Evolutionary conservation across 2,888 invertebrate genomes (phyloP).

Genomic region (Copidosoma aretas): DNA sequence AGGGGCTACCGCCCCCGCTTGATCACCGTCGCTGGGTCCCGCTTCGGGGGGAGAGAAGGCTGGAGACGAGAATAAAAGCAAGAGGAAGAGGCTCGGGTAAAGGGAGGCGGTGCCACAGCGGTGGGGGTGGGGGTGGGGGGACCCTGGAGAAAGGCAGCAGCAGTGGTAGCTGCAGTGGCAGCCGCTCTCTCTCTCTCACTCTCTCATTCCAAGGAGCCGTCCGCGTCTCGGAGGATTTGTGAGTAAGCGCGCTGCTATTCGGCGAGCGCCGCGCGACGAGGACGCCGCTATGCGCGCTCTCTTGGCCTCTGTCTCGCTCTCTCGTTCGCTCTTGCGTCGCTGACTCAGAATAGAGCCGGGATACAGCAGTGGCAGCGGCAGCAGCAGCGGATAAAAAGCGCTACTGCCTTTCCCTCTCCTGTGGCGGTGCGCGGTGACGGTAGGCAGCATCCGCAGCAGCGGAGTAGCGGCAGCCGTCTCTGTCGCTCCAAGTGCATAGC

Average conservation of each 20-base stretch:
- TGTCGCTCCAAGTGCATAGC: neutral
- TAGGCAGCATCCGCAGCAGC: constrained; percentile 23
- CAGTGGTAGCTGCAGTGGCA: constrained; percentile 5
- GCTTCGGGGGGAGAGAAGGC: constrained; percentile 30
- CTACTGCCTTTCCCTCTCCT: constrained; percentile 52
- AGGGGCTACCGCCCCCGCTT: constrained; percentile 56
- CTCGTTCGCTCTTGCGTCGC: constrained; percentile 12
- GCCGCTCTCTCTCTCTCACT: constrained; percentile 7
- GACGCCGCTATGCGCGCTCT: constrained; percentile 43
- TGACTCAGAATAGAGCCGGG: constrained; percentile 3
- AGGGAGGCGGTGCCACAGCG: constrained; percentile 35
- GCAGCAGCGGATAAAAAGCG: constrained; percentile 50
- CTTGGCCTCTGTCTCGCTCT: constrained; percentile 8
- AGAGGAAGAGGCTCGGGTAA: neutral
- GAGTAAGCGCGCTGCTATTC: constrained; percentile 60
- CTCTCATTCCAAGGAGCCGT: constrained; percentile 51
- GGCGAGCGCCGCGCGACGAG: constrained; percentile 53
- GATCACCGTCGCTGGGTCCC: constrained; percentile 46
- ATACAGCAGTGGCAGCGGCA: neutral
- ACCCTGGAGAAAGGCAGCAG: constrained; percentile 4
- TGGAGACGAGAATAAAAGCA: neutral
- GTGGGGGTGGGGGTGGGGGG: constrained; percentile 42
- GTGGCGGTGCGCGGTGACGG: constrained; percentile 16
- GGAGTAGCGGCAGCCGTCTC: constrained; percentile 17
- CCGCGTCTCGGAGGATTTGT: constrained; percentile 56